Percentiles rank a stretch among this genome's conserved stretches.
Evolutionary conservation across 2,797 vertebrate species (phyloP).

Genomic region (Hippopotamyrus pictus): DNA sequence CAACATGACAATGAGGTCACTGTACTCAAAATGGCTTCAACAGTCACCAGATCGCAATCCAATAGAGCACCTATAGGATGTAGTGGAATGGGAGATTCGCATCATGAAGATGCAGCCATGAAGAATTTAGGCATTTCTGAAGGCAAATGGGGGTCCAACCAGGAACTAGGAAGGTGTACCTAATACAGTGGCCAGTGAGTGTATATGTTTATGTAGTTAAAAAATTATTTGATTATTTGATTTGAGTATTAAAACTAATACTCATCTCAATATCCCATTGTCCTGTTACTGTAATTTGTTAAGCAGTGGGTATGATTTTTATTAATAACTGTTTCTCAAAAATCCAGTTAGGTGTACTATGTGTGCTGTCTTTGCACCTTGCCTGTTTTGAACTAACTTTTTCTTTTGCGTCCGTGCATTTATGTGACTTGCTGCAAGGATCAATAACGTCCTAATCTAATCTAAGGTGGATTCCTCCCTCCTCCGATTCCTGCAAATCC

Average conservation of each 20-base stretch:
- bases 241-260: background rate
- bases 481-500: conserved; percentile 59
- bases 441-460: background rate
- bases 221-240: background rate
- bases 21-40: background rate
- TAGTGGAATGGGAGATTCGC: background rate
- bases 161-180: background rate
- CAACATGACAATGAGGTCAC: background rate
- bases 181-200: background rate
- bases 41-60: background rate
- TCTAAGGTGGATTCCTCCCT: conserved; percentile 58
- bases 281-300: background rate
- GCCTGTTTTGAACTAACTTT: background rate
- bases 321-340: background rate
- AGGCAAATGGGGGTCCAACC: background rate
- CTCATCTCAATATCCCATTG: background rate
- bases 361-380: background rate
- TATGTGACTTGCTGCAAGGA: background rate
- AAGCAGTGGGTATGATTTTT: background rate
- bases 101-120: background rate
- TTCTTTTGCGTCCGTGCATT: background rate
- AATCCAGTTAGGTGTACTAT: conserved; percentile 24
- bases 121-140: background rate
- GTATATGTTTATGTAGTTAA: background rate
- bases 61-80: background rate